Percentiles rank a stretch among this genome's conserved stretches.
Evolutionary conservation across 2,888 invertebrate genomes (phyloP).

Genomic region (Coelinius sp.): DNA sequence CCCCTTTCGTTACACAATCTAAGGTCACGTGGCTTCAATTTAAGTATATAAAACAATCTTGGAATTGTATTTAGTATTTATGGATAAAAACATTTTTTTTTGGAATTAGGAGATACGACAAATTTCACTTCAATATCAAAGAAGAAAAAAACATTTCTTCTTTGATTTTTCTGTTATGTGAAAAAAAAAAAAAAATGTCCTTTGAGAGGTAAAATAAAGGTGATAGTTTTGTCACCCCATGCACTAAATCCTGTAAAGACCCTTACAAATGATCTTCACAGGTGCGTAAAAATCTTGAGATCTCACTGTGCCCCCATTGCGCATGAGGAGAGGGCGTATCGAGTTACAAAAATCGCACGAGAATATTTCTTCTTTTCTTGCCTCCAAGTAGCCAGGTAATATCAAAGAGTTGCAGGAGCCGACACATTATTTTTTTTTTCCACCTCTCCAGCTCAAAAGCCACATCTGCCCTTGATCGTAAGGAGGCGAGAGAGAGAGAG

Average conservation of each 20-base stretch:
- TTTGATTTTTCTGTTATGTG: no score
- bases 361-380: not conserved
- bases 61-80: no score
- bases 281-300: conserved; percentile 48
- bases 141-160: no score
- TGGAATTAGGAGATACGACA: no score
- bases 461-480: conserved; percentile 24
- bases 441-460: conserved; percentile 17
- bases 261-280: conserved; percentile 37
- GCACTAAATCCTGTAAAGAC: conserved; percentile 7
- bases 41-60: no score
- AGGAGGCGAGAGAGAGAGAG: conserved; percentile 8
- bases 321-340: conserved; percentile 40
- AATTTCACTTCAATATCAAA: no score
- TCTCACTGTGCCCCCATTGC: conserved; percentile 34
- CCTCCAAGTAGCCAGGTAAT: conserved; percentile 20
- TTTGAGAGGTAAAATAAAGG: conserved; percentile 17
- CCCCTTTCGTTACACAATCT: conserved; percentile 2
- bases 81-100: no score
- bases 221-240: conserved; percentile 37
- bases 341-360: conserved; percentile 31
- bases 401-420: conserved; percentile 43
- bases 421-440: not conserved
- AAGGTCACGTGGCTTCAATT: conserved; percentile 11
- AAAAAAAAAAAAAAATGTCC: not conserved